Evolutionary conservation across 2,888 invertebrate species (phyloP).

Genomic region (Sinelater perroti): DNA sequence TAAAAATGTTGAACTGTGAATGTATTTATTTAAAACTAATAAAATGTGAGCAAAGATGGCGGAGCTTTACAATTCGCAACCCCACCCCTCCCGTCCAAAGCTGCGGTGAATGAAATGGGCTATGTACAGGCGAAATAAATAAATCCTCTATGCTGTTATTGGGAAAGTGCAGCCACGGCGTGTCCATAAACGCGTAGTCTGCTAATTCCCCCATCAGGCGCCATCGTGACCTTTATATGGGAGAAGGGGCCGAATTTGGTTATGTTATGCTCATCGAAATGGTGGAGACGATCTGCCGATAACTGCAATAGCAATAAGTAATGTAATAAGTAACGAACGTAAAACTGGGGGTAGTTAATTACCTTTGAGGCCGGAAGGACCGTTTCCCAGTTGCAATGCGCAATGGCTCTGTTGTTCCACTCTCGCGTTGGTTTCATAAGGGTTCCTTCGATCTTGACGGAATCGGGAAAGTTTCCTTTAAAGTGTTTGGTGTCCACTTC

Average conservation of each 20-base stretch:
- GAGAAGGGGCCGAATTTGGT: constrained; percentile 59
- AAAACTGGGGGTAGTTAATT: constrained; percentile 39
- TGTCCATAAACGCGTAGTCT: constrained; percentile 63
- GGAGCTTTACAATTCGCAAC: background rate
- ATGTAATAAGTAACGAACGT: too few species aligned
- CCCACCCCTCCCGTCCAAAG: background rate
- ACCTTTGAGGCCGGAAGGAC: constrained; percentile 66
- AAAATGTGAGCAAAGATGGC: constrained; percentile 2
- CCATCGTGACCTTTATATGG: constrained; percentile 67
- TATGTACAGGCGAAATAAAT: constrained; percentile 11
- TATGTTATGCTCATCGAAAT: constrained; percentile 56
- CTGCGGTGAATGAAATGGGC: background rate
- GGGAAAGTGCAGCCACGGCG: background rate
- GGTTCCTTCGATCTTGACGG: constrained; percentile 66
- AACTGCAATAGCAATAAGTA: constrained; percentile 62
- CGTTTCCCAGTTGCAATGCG: constrained; percentile 59
- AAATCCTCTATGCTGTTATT: constrained; percentile 4
- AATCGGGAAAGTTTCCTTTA: constrained; percentile 73
- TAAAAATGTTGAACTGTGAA: constrained; percentile 4
- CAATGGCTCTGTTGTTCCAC: constrained; percentile 52
- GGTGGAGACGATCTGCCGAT: constrained; percentile 64
- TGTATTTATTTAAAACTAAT: constrained; percentile 17
- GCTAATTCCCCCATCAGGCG: constrained; percentile 71
- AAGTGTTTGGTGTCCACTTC: constrained; percentile 70
- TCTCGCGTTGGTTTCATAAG: constrained; percentile 53